These are phyloP conservation scores for Patiria miniata DNA, from an alignment of 35 echinoderm and acorn worm species.

Conservation along the genomic window DNA sequence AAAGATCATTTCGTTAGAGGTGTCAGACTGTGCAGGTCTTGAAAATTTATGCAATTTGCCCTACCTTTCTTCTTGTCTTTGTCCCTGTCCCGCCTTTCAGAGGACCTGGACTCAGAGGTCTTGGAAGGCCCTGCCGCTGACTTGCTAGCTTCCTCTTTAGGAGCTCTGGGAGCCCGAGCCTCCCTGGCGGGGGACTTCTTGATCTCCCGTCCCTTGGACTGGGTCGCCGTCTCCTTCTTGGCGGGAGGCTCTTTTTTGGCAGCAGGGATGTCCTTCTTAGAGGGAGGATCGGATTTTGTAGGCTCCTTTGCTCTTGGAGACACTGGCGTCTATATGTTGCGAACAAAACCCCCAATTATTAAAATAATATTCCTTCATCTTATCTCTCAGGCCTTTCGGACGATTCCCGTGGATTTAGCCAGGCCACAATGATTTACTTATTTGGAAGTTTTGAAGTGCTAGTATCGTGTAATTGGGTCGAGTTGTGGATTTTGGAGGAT, in stretches of 20 bases:
- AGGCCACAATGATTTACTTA: too few species aligned
- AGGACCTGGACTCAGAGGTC: not conserved
- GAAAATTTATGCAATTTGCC: too few species aligned
- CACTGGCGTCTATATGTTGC: not conserved
- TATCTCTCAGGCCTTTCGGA: too few species aligned
- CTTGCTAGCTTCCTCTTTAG: not conserved
- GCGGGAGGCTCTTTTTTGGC: conserved; percentile 1
- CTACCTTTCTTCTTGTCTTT: conserved; percentile 23
- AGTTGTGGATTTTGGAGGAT: too few species aligned
- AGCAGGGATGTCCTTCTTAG: not conserved
- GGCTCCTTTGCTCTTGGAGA: not conserved
- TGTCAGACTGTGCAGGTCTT: too few species aligned
- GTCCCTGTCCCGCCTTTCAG: not conserved
- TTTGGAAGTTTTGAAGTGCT: too few species aligned
- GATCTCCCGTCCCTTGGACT: not conserved
- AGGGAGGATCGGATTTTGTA: not conserved
- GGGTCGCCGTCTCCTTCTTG: not conserved
- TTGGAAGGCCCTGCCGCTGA: not conserved
- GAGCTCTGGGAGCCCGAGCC: not conserved
- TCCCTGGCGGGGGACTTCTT: conserved; percentile 1
- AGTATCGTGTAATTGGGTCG: too few species aligned
- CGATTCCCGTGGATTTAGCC: too few species aligned
- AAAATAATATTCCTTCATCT: too few species aligned
- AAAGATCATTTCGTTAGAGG: too few species aligned
- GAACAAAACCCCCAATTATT: not conserved